Evolutionary conservation across 2,888 invertebrate genomes (phyloP).

Genomic region (Rhimphoctona megacephalus): DNA sequence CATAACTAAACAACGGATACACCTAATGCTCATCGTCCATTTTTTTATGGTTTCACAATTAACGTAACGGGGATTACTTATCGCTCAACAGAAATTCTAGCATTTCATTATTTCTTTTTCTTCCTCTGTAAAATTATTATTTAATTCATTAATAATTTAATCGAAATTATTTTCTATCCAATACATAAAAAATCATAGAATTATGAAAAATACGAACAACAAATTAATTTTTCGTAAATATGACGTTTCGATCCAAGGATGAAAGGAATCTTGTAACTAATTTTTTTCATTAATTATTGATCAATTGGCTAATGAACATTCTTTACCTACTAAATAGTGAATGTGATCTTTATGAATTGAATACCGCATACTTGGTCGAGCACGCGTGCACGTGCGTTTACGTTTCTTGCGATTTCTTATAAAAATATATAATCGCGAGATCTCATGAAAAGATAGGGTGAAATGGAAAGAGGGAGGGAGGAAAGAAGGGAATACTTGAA

Average conservation of each 20-base stretch:
- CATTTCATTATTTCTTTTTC: neutral
- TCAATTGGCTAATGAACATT: neutral
- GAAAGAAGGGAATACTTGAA: conserved; percentile 1
- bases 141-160: neutral
- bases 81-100: conserved; percentile 6
- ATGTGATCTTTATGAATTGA: conserved; percentile 55
- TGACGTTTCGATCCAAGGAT: neutral
- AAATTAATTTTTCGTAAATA: neutral
- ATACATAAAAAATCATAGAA: no score
- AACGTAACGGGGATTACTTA: conserved; percentile 23
- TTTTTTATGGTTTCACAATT: conserved; percentile 53
- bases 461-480: neutral
- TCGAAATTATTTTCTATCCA: no score
- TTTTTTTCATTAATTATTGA: neutral
- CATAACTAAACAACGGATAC: conserved; percentile 50
- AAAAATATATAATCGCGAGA: conserved; percentile 24
- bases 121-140: neutral
- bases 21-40: conserved; percentile 47
- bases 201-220: no score
- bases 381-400: conserved; percentile 44
- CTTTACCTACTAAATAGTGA: neutral
- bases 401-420: conserved; percentile 58
- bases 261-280: neutral
- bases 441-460: conserved; percentile 27
- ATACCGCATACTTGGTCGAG: conserved; percentile 25